Evolutionary conservation across 2,113 vertebrate genomes (phyloP).

Genomic region (Mustela nigripes): DNA sequence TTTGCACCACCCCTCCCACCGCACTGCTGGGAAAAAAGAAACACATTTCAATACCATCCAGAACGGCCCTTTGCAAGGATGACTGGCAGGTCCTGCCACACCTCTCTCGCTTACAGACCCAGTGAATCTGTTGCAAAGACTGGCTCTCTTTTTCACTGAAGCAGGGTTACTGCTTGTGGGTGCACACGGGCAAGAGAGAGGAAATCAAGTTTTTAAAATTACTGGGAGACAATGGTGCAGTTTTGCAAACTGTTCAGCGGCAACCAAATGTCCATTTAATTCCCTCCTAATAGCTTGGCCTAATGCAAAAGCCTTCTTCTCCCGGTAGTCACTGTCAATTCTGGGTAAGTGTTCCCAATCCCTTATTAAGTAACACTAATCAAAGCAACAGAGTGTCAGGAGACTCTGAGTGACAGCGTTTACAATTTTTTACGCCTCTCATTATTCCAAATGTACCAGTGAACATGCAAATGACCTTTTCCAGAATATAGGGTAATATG

Average conservation of each 20-base stretch:
- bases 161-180: neutral
- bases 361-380: constrained; percentile 33
- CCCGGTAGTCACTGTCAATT: neutral
- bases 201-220: constrained; percentile 11
- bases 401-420: constrained; percentile 58
- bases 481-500: constrained; percentile 3
- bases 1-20: constrained; percentile 31
- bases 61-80: constrained; percentile 69
- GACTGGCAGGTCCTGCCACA: constrained; percentile 72
- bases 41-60: constrained; percentile 22
- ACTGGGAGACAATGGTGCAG: constrained; percentile 54
- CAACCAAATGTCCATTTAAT: neutral
- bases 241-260: neutral
- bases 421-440: constrained; percentile 48
- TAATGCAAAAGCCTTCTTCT: neutral
- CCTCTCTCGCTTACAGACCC: constrained; percentile 40
- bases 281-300: neutral
- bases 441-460: constrained; percentile 53
- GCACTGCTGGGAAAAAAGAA: constrained; percentile 48
- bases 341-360: neutral
- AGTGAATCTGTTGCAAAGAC: neutral
- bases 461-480: constrained; percentile 64
- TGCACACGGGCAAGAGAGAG: neutral
- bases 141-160: neutral
- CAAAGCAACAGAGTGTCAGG: neutral